Evolutionary conservation across 2,113 vertebrate genomes (phyloP).

Genomic region (Euleptes europaea): DNA sequence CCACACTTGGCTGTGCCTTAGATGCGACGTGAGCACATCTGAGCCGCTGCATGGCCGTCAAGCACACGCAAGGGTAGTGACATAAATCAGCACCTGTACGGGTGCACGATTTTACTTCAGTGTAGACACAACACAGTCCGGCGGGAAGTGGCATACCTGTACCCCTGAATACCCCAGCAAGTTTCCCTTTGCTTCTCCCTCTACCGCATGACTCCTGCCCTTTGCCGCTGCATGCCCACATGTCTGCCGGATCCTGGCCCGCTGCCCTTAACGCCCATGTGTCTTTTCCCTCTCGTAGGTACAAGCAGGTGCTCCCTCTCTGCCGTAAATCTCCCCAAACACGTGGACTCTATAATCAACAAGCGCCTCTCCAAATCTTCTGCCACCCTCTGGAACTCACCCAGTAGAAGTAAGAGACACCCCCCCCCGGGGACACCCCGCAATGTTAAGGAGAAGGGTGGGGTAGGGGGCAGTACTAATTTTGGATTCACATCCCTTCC

Average conservation of each 20-base stretch:
- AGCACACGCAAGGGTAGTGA: neutral
- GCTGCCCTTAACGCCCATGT: constrained; percentile 76
- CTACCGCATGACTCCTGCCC: neutral
- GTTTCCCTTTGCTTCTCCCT: constrained; percentile 6
- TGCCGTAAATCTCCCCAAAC: constrained; percentile 99
- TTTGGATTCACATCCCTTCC: neutral
- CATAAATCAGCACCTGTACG: neutral
- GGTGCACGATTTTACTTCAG: too few relatives aligned
- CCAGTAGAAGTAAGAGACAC: constrained; percentile 98
- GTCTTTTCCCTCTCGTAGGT: constrained; percentile 90
- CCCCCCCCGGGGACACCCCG: constrained; percentile 61
- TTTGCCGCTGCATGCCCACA: constrained; percentile 61
- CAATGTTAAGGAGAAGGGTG: constrained; percentile 4
- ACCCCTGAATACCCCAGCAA: neutral
- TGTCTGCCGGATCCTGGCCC: constrained; percentile 24
- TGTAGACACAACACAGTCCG: neutral
- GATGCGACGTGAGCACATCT: fast-evolving
- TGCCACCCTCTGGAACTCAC: constrained; percentile 98
- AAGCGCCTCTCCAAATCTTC: constrained; percentile 99
- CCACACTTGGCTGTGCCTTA: neutral
- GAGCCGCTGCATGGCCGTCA: neutral
- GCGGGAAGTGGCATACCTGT: neutral
- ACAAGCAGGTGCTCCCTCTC: constrained; percentile 97
- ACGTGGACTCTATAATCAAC: constrained; percentile 98
- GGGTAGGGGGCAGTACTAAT: neutral